phyloP scores from a whole-genome alignment of 2,113 vertebrate genomes.

The Octodon degus region DNA sequence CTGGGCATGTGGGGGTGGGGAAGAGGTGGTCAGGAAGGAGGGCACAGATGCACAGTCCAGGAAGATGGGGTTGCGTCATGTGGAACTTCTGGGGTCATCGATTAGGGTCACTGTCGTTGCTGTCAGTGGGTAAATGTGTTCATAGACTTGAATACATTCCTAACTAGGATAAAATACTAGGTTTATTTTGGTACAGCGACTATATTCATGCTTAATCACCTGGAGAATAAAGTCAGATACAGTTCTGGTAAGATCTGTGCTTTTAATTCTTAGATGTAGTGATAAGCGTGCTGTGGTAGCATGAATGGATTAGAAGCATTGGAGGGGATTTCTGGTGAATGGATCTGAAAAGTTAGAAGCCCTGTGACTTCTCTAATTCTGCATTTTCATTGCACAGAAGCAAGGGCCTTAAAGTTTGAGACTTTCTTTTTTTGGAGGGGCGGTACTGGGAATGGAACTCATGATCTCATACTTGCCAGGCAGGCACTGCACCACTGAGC shows the following conservation, averaged over 20 bases:
- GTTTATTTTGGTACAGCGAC: background rate
- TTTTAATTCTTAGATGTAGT: background rate
- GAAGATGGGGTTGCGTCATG: fast-evolving
- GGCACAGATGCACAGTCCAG: background rate
- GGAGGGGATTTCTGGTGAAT: background rate
- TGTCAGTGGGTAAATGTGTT: background rate
- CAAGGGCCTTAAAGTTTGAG: background rate
- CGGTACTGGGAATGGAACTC: no score
- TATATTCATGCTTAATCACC: background rate
- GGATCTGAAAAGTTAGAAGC: background rate
- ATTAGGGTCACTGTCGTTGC: background rate
- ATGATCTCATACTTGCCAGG: no score
- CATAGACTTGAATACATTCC: background rate
- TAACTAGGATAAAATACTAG: background rate
- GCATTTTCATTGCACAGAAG: constrained; percentile 3
- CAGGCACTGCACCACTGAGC: no score
- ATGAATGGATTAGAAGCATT: background rate
- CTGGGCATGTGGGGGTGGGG: fast-evolving
- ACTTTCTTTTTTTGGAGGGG: background rate
- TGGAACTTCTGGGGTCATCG: background rate
- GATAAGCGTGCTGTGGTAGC: background rate
- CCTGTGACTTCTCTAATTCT: background rate
- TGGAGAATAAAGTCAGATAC: constrained; percentile 3
- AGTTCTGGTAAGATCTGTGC: background rate
- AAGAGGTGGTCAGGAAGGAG: background rate